Evolutionary conservation across 37 sponge, comb jelly and placozoan species (phyloP), one percentile per base, ranked within the genome.

Genomic region (Petrosia ficiformis): DNA sequence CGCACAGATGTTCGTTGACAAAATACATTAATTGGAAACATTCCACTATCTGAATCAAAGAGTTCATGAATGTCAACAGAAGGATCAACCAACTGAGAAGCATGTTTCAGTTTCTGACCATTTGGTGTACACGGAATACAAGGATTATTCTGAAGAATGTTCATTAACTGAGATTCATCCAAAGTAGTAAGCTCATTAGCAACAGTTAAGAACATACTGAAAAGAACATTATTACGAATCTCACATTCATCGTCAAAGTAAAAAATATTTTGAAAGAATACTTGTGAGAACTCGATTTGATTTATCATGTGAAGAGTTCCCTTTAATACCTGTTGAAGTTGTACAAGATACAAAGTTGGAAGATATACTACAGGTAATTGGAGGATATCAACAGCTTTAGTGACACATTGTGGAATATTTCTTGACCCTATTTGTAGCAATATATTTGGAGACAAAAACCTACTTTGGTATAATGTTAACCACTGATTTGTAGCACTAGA

Each of bases 51-150:
- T 0, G 11, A 8, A 31, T 65, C 58, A 73, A 59, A 88, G 16
- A 88, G 59, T 19, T 1, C 22, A 40, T 80, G 70, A 65, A 68
- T 39, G 2, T 57, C 22, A 37, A 79, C 36, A 5, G 57, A 57
- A 32, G 74, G 89, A 5, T 67, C 58, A 57, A 88, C 38, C 4
- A 88, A 48, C 6, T 72, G 59, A 38, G 19, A 1, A 8, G 78
- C 65, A 44, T 32, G 77, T 16, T 32, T 57, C 14, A 87, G 48
- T 3, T 56, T 38, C n/a, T 6, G 41, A 25, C 85, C 75, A 68
- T 88, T 63, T 19, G 89, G 79, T n/a, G 52, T 57, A 44, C 79
- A 82, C 32, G 84, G 84, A 43, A 88, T 67, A 77, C 75, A 86
- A 1, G 72, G n/a, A 65, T 57, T 39, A 11, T 10, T 14, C 5